Evolutionary conservation across 2,113 vertebrate species (phyloP), one percentile per base, ranked within the genome.

Genomic region (Peromyscus californicus): DNA sequence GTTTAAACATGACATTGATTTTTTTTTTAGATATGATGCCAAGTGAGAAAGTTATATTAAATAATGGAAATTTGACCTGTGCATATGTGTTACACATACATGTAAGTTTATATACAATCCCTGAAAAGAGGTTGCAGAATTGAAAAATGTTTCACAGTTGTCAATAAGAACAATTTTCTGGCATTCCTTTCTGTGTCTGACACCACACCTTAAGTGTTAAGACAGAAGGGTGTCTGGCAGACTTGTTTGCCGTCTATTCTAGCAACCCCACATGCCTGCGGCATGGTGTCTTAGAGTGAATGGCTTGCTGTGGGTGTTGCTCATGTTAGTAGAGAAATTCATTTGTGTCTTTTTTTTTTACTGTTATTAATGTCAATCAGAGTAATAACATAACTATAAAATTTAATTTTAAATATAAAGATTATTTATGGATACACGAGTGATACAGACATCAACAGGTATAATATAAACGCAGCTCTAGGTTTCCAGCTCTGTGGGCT

Each of bases 351-450:
- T 51, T 51, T 74, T 75, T 39, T 89, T 79, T 26, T 70, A 7
- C 9, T 83, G 7, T 45, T 82, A 59, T 54, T 88, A 76, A 36
- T 80, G 94, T 94, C 76, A 88, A 88, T 36, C 26, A 61, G 31
- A 59, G 1, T 1, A 85, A 94, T 86, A 7, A 80, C 21, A 76
- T 42, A 8, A 89, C 24, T 51, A 80, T 84, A 91, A 13, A 8
- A 74, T 94, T 31, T 94, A 85, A 94, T 70, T 70, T 36, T 94
- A 82, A 96, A 82, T 45, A 6, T 75, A 72, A 63, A 90, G 72
- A 90, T n/a, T 12, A 79, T 72, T 80, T 67, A 21, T 54, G 39
- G 39, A 74, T 84, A 57, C 33, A 2, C 17, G 26, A 51, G 7
- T 90, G 3, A 39, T 22, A 3, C 36, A 17, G 17, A 29, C 45